Evolutionary conservation across 2,888 invertebrate species (phyloP), one percentile per base, ranked within the genome.

Genomic region (Troides helena): DNA sequence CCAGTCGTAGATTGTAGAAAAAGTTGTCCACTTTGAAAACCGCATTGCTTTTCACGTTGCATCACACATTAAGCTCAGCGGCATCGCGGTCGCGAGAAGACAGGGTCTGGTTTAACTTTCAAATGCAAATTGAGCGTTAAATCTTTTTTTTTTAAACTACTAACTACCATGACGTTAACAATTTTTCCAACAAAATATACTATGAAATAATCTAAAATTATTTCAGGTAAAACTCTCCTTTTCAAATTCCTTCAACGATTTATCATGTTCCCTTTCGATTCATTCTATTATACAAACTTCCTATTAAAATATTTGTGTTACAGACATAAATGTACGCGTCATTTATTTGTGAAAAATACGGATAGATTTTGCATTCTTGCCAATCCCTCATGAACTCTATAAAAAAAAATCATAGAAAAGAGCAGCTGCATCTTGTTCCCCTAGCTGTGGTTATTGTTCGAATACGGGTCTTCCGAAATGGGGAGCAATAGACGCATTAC

Each of bases 341-440:
- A 57, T 57, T 62, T 59, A 30, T 53, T 53, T 66, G 17, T 39
- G 60, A 66, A 71, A 71, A 46, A 64, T 21, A n/a, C 67, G 25
- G 36, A 61, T 46, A 62, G 71, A 80, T 84, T 87, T 85, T 70
- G 85, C 85, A 83, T 86, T 82, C 80, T 78, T 84, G 77, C 83
- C 81, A 83, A 81, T 83, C 84, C 78, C 76, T 80, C 76, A 71
- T 71, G 74, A 74, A 7, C 4, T 12, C 23, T 21, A 23, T 79
- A 77, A 81, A 80, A 81, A 76, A 86, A 83, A 80, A 81, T 75
- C 78, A 81, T 85, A 86, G 85, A 85, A 89, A 89, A 85, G 87
- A 90, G 88, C 92, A 92, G 92, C 92, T 92, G 92, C 92, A 88
- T 83, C 79, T 83, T 77, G 83, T 80, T 85, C 88, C 90, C 88